Base-by-base conservation (phyloP, 2,888 invertebrate species). In the Drosophila monieri region DNA sequence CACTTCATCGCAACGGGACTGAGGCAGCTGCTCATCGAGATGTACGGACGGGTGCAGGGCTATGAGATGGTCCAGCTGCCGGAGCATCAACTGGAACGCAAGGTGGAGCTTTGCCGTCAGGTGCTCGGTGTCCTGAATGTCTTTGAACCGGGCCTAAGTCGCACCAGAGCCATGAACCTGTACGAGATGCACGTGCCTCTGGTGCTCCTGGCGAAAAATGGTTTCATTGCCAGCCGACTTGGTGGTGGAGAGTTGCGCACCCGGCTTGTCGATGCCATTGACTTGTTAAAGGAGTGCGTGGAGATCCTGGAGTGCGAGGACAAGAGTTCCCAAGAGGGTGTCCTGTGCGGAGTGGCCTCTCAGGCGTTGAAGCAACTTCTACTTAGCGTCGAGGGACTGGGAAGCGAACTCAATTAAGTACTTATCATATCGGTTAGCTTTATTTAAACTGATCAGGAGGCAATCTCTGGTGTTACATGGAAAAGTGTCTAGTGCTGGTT, bases 161-260 rank as follows among this genome's bases (percentile, higher is more conserved):
- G 97, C 75, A 94, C 96, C 83, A 93, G 97, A 92, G 96, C 95
- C 10, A 94, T 96, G 92, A 94, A 95, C 80, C 89, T 96, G 23
- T 97, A 96, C 88, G 97, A 97, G 90, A 91, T 97, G 12, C 96
- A 97, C 87, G 95, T 95, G 0, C 96, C 96, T 0, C 87, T 96
- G 8, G 94, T 96, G 89, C 93, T 95, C 76, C 85, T 96, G 71
- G 95, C 96, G 0, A 94, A 94, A 76, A 94, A 93, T 75, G 93
- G 94, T 65, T 95, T 93, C 84, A 93, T 93, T 47, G 92, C 93
- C 0, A 94, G 93, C 0, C 90, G 93, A 0, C 93, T 95, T 14
- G 92, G 93, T 27, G 93, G 93, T 41, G 93, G 93, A 0, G 93
- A 93, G 61, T 90, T 96, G 5, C 94, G 94, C 73, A 92, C 93